A percentile compares a stretch with the other conserved stretches of the same genome.
These are phyloP conservation scores for Popillia japonica DNA, from an alignment of 1,140 invertebrate species.

Conservation along the genomic window DNA sequence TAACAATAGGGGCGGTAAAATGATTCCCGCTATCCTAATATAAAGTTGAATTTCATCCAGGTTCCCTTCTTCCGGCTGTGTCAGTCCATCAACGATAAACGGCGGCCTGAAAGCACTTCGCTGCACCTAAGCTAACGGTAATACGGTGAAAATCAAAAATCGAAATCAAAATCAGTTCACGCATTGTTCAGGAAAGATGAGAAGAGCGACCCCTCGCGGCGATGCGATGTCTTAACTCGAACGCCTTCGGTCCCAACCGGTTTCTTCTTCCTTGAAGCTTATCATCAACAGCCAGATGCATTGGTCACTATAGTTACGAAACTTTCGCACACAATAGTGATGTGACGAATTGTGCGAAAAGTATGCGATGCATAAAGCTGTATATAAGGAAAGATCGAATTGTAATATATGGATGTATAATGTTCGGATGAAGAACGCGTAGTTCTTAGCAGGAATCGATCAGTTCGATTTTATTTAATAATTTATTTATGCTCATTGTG, in stretches of 20 bases:
- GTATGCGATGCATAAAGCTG: not conserved
- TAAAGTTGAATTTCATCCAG: not conserved
- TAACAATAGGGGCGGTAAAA: not conserved
- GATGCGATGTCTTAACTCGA: not conserved
- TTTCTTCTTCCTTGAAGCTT: not conserved
- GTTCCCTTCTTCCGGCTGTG: not conserved
- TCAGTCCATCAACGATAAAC: slow-evolving; percentile 2
- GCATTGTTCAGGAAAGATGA: not conserved
- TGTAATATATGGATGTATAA: not conserved
- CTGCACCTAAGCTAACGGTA: not conserved
- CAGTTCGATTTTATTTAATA: no score
- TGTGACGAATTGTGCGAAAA: not conserved
- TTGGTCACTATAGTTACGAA: not conserved
- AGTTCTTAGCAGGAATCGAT: no score
- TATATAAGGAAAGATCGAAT: not conserved
- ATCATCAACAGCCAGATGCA: slow-evolving; percentile 2
- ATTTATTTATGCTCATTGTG: no score
- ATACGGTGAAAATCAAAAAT: slow-evolving; percentile 12
- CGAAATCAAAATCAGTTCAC: not conserved
- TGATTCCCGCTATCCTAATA: not conserved
- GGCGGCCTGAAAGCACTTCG: not conserved
- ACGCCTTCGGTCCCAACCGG: not conserved
- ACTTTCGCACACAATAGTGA: not conserved
- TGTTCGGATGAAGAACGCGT: no score
- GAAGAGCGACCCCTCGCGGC: not conserved